phyloP scores from a whole-genome alignment of 2,113 vertebrate species.

The Ramphastos sulfuratus region DNA sequence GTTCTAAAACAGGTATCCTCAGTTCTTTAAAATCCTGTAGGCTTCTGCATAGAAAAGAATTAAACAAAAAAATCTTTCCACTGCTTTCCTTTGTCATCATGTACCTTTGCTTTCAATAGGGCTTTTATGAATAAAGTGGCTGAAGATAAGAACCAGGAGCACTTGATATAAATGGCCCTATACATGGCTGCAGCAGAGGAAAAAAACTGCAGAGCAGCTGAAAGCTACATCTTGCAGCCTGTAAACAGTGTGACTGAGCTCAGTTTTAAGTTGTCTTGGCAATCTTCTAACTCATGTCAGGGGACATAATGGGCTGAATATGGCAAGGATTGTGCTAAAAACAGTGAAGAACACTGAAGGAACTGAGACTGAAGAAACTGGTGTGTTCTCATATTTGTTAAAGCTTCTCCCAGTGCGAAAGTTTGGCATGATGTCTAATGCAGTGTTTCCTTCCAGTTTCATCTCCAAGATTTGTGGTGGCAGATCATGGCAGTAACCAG shows the following conservation, averaged over 20 bases:
- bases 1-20: neutral
- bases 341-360: too few relatives aligned
- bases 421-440: neutral
- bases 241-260: neutral
- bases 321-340: neutral
- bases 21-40: neutral
- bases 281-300: neutral
- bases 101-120: neutral
- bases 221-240: accelerated
- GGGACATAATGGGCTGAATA: neutral
- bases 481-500: neutral
- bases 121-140: neutral
- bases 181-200: neutral
- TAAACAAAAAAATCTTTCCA: neutral
- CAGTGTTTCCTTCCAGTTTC: neutral
- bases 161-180: neutral
- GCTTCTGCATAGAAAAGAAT: neutral
- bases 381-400: neutral
- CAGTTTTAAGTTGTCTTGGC: neutral
- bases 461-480: neutral
- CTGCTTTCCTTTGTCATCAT: neutral
- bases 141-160: neutral
- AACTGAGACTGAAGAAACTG: neutral
- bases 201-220: neutral
- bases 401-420: neutral